A percentile compares a stretch with the other conserved stretches of the same genome.
Conservation (phyloP, 2,113 vertebrate genomes). For the Bombycilla garrulus region DNA sequence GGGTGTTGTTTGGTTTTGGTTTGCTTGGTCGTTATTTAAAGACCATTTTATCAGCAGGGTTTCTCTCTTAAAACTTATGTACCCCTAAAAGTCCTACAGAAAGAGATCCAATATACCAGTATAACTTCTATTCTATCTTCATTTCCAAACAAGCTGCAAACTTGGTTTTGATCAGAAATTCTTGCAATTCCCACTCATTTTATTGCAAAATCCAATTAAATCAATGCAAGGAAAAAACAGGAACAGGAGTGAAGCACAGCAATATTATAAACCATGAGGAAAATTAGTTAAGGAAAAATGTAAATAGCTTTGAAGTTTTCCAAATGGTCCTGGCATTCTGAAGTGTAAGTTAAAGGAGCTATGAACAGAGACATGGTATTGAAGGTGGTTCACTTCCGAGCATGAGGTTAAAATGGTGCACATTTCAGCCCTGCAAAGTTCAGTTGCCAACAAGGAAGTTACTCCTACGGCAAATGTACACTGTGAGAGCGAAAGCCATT, state of each 20-base stretch:
- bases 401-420: neutral
- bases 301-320: neutral
- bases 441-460: neutral
- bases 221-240: neutral
- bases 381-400: neutral
- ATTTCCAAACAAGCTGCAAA: neutral
- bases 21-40: neutral
- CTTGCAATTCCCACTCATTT: neutral
- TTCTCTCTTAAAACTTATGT: neutral
- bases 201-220: neutral
- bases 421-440: neutral
- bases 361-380: neutral
- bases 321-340: neutral
- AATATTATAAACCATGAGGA: neutral
- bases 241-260: neutral
- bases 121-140: neutral
- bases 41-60: neutral
- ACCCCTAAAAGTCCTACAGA: neutral
- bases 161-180: neutral
- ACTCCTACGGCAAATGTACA: neutral
- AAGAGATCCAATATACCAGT: neutral
- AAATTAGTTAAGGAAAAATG: neutral
- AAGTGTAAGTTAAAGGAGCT: neutral
- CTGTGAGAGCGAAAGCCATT: neutral
- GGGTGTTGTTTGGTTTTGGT: neutral